Base-by-base conservation (phyloP, 2,113 vertebrate species). In the Tiliqua scincoides region DNA sequence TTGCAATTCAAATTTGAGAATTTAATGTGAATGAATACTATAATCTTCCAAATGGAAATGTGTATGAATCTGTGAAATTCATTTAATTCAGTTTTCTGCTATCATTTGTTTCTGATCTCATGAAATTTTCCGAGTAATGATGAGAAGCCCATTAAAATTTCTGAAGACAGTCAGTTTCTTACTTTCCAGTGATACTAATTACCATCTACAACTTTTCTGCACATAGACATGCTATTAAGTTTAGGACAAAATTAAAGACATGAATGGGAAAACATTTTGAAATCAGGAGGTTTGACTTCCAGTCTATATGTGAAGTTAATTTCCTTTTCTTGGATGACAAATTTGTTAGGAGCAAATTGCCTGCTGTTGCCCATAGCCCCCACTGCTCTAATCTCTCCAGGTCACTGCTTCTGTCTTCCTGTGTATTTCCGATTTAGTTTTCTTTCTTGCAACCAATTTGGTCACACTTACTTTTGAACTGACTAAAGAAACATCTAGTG, bases 391-490 rank as follows among this genome's bases (percentile, higher is more conserved):
- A 67, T 84, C 82, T 61, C 21, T 90, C 1, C 10, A 83, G 32
- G 35, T 87, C 30, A 85, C 11, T 25, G 2, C 0, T 75, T 94
- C 70, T 86, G 27, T 90, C 52, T 35, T 82, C 83, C 78, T 81
- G n/a, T 88, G 59, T 23, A 25, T 86, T 93, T 90, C n/a, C 18
- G 40, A 78, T 40, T 15, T 14, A 74, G 77, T 54, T 86, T 84
- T 30, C 25, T 57, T 67, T 74, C n/a, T 59, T 61, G 11, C n/a
- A 73, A 70, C 57, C 37, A 73, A 86, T 86, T 79, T 86, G 40
- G 40, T 73, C 83, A 6, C 54, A 57, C 54, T 57, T 17, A 57
- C 40, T 88, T 67, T 78, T 87, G 81, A 88, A 75, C 23, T 17
- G 82, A 63, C 61, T 84, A 1, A 62, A 18, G 25, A 71, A 82